phyloP scores from a whole-genome alignment of 1,140 invertebrate species.

The Trissolcus basalis region DNA sequence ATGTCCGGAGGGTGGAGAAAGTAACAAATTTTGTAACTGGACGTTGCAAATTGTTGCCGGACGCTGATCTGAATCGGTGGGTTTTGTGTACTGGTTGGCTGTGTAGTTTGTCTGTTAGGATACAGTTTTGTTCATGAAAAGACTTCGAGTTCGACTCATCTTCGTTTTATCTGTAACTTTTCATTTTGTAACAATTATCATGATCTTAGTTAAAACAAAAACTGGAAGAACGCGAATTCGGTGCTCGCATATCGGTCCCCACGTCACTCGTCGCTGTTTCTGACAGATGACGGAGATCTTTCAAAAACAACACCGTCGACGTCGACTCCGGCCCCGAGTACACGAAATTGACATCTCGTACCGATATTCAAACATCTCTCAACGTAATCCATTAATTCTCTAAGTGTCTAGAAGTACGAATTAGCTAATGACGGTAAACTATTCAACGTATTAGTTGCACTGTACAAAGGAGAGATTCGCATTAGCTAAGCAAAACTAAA shows the following conservation, averaged over 20 bases:
- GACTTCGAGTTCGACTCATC: slow-evolving; percentile 41
- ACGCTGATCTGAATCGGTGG: background rate
- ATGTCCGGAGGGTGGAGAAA: slow-evolving; percentile 9
- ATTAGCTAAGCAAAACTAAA: slow-evolving; percentile 73
- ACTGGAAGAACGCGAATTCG: slow-evolving; percentile 58
- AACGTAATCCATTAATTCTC: slow-evolving; percentile 46
- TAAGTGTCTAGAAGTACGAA: slow-evolving; percentile 49
- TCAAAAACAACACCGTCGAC: slow-evolving; percentile 7
- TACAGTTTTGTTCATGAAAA: slow-evolving; percentile 30
- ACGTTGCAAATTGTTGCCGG: background rate
- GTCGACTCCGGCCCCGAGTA: too few relatives aligned
- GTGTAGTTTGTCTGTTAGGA: too few relatives aligned
- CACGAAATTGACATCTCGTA: slow-evolving; percentile 33
- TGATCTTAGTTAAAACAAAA: slow-evolving; percentile 16
- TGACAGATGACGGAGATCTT: too few relatives aligned
- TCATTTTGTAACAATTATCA: slow-evolving; percentile 31
- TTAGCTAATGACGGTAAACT: slow-evolving; percentile 58
- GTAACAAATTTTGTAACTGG: slow-evolving; percentile 1
- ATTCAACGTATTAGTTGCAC: slow-evolving; percentile 51
- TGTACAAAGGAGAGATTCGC: slow-evolving; percentile 63
- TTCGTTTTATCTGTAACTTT: slow-evolving; percentile 38
- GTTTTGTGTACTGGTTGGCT: slow-evolving; percentile 24
- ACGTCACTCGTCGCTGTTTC: slow-evolving; percentile 6
- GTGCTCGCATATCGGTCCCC: slow-evolving; percentile 15
- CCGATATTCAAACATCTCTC: slow-evolving; percentile 26